phyloP scores from a whole-genome alignment of 2,888 invertebrate species.

The Drosophila ezoana region DNA sequence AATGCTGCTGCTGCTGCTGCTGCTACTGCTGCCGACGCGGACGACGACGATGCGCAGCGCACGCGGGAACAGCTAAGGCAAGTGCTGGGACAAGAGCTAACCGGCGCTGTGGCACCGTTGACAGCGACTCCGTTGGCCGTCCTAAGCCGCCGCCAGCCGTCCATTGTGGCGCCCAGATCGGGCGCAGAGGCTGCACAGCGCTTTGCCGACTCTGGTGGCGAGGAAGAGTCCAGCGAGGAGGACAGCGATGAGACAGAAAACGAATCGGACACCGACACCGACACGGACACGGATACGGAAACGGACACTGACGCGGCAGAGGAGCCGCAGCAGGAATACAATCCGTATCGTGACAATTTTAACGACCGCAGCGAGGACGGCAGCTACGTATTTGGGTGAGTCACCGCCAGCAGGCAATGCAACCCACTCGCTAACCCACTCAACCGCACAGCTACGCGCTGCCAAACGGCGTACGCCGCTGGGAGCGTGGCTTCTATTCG shows the following conservation, averaged over 20 bases:
- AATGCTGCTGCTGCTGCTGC: neutral
- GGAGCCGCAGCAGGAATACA: slow-evolving; percentile 41
- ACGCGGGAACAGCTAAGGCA: slow-evolving; percentile 41
- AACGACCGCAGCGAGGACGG: slow-evolving; percentile 68
- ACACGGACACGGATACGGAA: neutral
- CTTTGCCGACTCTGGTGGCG: slow-evolving; percentile 30
- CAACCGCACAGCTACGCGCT: slow-evolving; percentile 58
- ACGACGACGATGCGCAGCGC: slow-evolving; percentile 11
- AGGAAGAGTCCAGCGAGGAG: slow-evolving; percentile 46
- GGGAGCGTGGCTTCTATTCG: slow-evolving; percentile 61
- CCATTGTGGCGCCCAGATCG: slow-evolving; percentile 53
- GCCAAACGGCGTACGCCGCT: slow-evolving; percentile 74
- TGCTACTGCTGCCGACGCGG: neutral
- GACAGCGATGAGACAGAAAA: slow-evolving; percentile 43
- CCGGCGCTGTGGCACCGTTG: slow-evolving; percentile 59
- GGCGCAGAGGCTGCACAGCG: slow-evolving; percentile 40
- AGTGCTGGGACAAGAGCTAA: slow-evolving; percentile 52
- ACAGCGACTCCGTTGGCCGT: slow-evolving; percentile 40
- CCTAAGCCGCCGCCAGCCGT: slow-evolving; percentile 45
- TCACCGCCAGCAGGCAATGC: neutral
- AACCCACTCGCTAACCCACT: neutral
- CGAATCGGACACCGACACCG: slow-evolving; percentile 9
- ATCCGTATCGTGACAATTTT: slow-evolving; percentile 71
- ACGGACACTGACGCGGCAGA: slow-evolving; percentile 14
- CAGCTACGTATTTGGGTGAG: slow-evolving; percentile 73